Evolutionary conservation across 2,113 vertebrate genomes (phyloP).

Genomic region (Pan troglodytes): NHGRI_mPanTro3-v2.1_pri NC_072402.2:90601001-90601500

Average conservation of each 20-base stretch:
- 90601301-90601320: neutral
- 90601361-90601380: neutral
- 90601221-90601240: neutral
- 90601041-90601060: neutral
- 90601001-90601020: neutral
- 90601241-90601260: neutral
- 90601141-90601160: neutral
- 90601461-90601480: constrained; percentile 46
- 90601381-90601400: neutral
- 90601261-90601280: neutral
- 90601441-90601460: constrained; percentile 13
- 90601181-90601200: neutral
- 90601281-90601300: neutral
- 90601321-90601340: neutral
- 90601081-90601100: neutral
- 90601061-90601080: neutral
- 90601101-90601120: neutral
- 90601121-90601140: neutral
- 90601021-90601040: neutral
- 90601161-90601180: neutral
- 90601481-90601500: constrained; percentile 69
- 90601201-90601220: neutral
- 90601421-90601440: constrained; percentile 41
- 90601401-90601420: neutral
- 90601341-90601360: neutral